A percentile compares a stretch with the other conserved stretches of the same genome.
Conservation (phyloP, 2,888 invertebrate genomes). For the Andrena chrysosceles region DNA sequence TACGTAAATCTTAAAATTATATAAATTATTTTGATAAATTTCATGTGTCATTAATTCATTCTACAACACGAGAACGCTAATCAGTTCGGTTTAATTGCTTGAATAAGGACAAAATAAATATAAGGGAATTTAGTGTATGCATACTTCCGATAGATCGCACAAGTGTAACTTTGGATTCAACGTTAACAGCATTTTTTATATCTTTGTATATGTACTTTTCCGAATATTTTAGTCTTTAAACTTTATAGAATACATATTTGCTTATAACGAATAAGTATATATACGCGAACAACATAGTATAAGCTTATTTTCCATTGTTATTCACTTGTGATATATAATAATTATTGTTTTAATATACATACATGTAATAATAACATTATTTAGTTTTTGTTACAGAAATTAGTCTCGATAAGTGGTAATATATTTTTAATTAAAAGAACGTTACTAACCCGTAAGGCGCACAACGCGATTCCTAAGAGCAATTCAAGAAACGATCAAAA, state of each 20-base stretch:
- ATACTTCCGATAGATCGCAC: conserved; percentile 18
- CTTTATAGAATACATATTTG: conserved; percentile 34
- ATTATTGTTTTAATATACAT: conserved; percentile 22
- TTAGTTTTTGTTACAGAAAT: conserved; percentile 29
- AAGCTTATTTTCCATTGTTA: conserved; percentile 32
- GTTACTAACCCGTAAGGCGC: conserved; percentile 30
- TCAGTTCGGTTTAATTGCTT: conserved; percentile 9
- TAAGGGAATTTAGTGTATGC: conserved; percentile 12
- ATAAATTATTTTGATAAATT: conserved; percentile 62
- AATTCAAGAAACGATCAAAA: conserved; percentile 21
- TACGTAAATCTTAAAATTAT: conserved; percentile 38
- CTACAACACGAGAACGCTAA: conserved; percentile 14
- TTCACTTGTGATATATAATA: conserved; percentile 38
- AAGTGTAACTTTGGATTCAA: conserved; percentile 27
- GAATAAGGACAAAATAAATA: conserved; percentile 26
- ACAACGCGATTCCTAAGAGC: conserved; percentile 1
- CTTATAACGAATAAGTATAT: conserved; percentile 19
- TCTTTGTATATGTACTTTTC: conserved; percentile 34
- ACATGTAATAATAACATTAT: conserved; percentile 12
- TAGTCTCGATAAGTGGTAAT: conserved; percentile 17
- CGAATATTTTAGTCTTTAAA: conserved; percentile 40
- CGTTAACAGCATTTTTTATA: conserved; percentile 46
- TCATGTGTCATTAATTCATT: conserved; percentile 14
- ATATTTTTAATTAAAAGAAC: conserved; percentile 31
- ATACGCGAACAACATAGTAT: conserved; percentile 18